A percentile compares a stretch with the other conserved stretches of the same genome.
These are phyloP conservation scores for Tanypteryx hageni DNA, from an alignment of 2,888 invertebrate genomes.

Conservation along the genomic window DNA sequence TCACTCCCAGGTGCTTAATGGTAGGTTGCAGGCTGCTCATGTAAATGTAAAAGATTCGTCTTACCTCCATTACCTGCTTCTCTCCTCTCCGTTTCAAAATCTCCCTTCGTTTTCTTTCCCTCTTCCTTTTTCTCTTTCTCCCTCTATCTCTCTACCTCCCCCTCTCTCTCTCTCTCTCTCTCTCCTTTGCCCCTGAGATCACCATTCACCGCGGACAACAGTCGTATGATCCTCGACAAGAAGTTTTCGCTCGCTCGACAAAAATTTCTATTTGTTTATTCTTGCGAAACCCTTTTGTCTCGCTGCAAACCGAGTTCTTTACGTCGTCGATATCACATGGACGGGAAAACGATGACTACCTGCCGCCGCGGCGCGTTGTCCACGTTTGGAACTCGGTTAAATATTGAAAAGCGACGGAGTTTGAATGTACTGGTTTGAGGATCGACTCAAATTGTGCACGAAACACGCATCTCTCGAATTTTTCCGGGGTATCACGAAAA, in stretches of 20 bases:
- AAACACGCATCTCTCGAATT: too few relatives aligned
- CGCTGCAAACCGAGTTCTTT: not conserved
- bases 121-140: not conserved
- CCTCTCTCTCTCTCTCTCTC: not conserved
- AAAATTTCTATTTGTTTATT: not conserved
- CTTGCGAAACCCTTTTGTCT: constrained; percentile 7
- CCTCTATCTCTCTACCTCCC: not conserved
- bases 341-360: not conserved
- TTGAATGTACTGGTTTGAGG: not conserved
- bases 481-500: not conserved
- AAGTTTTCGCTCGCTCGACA: not conserved
- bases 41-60: not conserved
- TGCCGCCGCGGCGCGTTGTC: not conserved
- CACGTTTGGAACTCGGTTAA: not conserved
- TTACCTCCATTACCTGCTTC: not conserved
- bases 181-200: not conserved
- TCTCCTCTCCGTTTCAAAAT: not conserved
- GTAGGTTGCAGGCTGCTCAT: not conserved
- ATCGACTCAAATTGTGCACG: too few relatives aligned
- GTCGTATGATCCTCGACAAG: not conserved
- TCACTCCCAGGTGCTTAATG: not conserved
- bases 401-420: not conserved
- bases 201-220: not conserved
- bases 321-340: not conserved
- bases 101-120: not conserved